phyloP scores from a whole-genome alignment of 2,888 invertebrate species.

The Uropetala carovei region DNA sequence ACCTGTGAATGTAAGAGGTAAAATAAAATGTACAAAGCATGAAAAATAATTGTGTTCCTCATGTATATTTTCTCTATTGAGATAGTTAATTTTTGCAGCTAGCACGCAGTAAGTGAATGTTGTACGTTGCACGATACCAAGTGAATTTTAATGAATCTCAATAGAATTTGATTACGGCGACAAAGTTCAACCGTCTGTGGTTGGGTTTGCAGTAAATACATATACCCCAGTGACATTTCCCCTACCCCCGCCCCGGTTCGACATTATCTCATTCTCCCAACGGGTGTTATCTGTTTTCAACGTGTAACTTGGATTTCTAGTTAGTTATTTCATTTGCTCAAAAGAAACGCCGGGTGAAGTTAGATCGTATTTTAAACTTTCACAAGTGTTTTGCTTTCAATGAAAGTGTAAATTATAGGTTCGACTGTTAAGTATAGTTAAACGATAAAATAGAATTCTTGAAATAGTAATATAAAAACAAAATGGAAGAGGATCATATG shows the following conservation, averaged over 20 bases:
- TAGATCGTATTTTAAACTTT: too few species aligned
- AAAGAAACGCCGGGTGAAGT: too few species aligned
- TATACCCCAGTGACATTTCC: background rate
- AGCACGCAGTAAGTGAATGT: background rate
- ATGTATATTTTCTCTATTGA: background rate
- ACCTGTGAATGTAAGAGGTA: background rate
- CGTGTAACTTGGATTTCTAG: background rate
- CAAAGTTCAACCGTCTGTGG: background rate
- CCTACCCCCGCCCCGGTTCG: background rate
- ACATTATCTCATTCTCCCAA: background rate
- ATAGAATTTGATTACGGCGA: background rate
- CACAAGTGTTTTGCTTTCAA: background rate
- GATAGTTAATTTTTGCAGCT: background rate
- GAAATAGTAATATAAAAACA: background rate
- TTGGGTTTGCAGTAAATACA: background rate
- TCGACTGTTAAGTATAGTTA: background rate
- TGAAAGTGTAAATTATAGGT: background rate
- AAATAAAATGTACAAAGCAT: too few species aligned
- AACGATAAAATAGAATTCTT: background rate
- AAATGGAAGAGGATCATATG: slow-evolving; percentile 72
- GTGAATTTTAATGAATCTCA: background rate
- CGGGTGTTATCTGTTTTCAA: background rate
- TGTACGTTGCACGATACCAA: background rate
- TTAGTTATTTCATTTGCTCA: too few species aligned
- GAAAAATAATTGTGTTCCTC: too few species aligned